Conservation (phyloP, 2,888 invertebrate genomes). For the Perizoma affinitatum region DNA sequence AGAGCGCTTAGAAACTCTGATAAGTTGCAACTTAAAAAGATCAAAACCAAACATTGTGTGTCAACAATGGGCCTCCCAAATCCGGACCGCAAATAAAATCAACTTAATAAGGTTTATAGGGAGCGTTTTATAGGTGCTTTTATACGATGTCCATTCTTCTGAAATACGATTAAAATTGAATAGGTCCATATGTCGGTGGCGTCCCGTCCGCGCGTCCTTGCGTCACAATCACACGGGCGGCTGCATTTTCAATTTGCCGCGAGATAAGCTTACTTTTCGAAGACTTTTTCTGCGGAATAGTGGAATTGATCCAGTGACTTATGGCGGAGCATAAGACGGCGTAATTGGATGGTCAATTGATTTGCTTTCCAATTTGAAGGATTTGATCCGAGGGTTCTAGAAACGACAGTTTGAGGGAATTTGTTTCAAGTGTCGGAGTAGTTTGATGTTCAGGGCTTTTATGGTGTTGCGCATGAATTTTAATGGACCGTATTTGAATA, state of each 20-base stretch:
- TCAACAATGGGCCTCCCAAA: constrained; percentile 71
- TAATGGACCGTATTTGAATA: constrained; percentile 29
- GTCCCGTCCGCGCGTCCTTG: constrained; percentile 59
- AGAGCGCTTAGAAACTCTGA: constrained; percentile 56
- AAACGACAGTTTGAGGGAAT: constrained; percentile 15
- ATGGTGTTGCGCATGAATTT: constrained; percentile 30
- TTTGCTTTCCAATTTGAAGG: constrained; percentile 65
- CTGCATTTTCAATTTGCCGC: constrained; percentile 83
- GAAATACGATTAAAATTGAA: constrained; percentile 84
- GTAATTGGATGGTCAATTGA: constrained; percentile 77
- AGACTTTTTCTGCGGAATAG: constrained; percentile 79
- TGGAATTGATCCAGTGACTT: constrained; percentile 83
- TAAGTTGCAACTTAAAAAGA: constrained; percentile 74
- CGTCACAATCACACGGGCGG: constrained; percentile 82
- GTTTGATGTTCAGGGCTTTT: constrained; percentile 34
- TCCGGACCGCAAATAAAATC: constrained; percentile 80
- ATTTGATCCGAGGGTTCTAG: constrained; percentile 32
- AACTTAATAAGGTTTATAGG: constrained; percentile 75
- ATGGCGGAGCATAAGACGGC: constrained; percentile 68
- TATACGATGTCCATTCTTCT: constrained; percentile 82
- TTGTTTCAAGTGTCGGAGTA: constrained; percentile 26
- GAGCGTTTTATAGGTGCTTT: constrained; percentile 74
- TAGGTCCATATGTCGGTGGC: constrained; percentile 81
- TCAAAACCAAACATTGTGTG: constrained; percentile 76
- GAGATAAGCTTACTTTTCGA: constrained; percentile 81